Evolutionary conservation across 2,888 invertebrate genomes (phyloP).

Genomic region (Drosophila rubida): DNA sequence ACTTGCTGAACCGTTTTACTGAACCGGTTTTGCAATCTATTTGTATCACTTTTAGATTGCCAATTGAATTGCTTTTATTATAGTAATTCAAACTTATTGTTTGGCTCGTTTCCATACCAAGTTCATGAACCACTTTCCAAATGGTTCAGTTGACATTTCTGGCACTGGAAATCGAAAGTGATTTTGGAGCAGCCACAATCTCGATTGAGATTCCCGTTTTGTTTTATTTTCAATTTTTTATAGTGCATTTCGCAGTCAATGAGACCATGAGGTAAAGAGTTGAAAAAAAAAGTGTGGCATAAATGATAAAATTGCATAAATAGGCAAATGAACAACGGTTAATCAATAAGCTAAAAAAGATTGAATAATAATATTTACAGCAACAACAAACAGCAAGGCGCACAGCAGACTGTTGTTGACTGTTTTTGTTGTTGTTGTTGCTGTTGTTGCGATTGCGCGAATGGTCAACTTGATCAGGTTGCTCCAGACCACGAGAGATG

Average conservation of each 20-base stretch:
- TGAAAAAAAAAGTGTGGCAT: conserved; percentile 34
- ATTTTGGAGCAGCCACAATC: neutral
- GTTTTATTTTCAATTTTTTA: neutral
- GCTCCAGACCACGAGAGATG: conserved; percentile 13
- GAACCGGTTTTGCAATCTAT: too few relatives aligned
- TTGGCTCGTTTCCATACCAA: neutral
- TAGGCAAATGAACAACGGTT: conserved; percentile 78
- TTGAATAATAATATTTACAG: conserved; percentile 70
- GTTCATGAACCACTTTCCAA: neutral
- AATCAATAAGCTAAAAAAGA: conserved; percentile 74
- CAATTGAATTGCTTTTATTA: too few relatives aligned
- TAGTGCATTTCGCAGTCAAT: conserved; percentile 9
- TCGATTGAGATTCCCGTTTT: neutral
- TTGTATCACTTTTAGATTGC: neutral
- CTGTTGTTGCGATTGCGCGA: conserved; percentile 41
- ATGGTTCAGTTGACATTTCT: conserved; percentile 2
- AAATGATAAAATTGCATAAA: conserved; percentile 75
- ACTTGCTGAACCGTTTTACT: neutral
- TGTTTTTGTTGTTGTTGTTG: neutral
- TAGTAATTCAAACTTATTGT: too few relatives aligned
- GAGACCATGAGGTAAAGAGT: conserved; percentile 1
- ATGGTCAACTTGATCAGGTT: conserved; percentile 48
- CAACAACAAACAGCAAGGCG: conserved; percentile 20
- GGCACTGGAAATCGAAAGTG: neutral
- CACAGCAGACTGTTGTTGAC: conserved; percentile 4